Conservation (phyloP, 2,113 vertebrate species). For the Falcunculus frontatus region DNA sequence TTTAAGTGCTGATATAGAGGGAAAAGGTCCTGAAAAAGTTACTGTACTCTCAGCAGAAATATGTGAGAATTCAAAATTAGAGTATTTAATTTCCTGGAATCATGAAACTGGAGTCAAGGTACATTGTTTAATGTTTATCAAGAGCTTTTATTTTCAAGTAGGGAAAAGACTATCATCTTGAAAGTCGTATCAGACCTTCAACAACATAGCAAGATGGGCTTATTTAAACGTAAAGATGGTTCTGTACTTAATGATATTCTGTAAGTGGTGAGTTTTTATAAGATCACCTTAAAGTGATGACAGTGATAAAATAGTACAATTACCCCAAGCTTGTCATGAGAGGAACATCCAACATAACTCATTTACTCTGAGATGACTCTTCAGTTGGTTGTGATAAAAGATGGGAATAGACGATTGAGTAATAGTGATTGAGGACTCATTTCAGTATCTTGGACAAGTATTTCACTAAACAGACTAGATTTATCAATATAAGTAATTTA, state of each 20-base stretch:
- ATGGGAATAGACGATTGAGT: not conserved
- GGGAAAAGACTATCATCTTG: accelerated
- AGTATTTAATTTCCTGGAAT: not conserved
- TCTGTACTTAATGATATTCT: not conserved
- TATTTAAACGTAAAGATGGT: not conserved
- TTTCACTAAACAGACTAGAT: conserved; percentile 13
- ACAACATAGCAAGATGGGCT: not conserved
- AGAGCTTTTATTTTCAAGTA: not conserved
- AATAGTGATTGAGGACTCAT: not conserved
- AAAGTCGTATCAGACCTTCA: not conserved
- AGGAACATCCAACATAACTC: not conserved
- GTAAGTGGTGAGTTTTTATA: not conserved
- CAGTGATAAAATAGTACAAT: not conserved
- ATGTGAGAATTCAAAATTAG: not conserved
- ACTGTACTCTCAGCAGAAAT: not conserved
- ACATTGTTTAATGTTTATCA: not conserved
- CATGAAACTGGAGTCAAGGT: not conserved
- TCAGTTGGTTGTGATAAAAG: not conserved
- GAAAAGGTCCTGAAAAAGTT: not conserved
- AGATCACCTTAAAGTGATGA: not conserved
- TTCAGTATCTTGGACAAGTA: conserved; percentile 4
- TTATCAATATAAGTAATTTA: not conserved
- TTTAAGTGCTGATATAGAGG: not conserved
- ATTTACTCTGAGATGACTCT: not conserved
- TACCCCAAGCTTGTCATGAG: not conserved